These are phyloP conservation scores for Smutsia temminckii DNA, from an alignment of 2,797 vertebrate genomes.

Conservation along the genomic window DNA sequence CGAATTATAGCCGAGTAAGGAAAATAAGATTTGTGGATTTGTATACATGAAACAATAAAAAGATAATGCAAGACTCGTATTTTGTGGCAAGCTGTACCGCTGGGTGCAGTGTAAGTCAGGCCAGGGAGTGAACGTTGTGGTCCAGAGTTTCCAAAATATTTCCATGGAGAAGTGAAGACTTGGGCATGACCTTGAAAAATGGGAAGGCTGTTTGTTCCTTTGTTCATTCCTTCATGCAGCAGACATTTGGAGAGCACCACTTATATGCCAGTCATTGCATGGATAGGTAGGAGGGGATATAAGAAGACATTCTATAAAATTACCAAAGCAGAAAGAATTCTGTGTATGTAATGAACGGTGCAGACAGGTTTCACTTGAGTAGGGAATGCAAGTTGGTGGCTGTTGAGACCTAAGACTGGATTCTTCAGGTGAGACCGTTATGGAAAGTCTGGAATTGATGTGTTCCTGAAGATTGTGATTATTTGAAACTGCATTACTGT, in stretches of 20 bases:
- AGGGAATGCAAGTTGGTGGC: neutral
- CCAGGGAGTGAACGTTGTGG: neutral
- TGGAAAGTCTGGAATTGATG: neutral
- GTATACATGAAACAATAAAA: neutral
- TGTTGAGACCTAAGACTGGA: neutral
- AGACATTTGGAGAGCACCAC: neutral
- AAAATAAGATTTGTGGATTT: constrained; percentile 38
- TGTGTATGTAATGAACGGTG: neutral
- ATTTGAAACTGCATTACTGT: neutral
- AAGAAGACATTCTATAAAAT: constrained; percentile 22
- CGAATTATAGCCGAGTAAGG: neutral
- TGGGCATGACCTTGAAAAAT: neutral
- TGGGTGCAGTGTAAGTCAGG: neutral
- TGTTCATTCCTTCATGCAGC: constrained; percentile 1
- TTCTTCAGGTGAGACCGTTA: neutral
- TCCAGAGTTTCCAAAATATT: neutral
- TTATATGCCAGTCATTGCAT: neutral
- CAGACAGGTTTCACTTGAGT: neutral
- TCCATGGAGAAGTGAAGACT: neutral
- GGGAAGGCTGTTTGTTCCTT: neutral
- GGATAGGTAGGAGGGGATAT: neutral
- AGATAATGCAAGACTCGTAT: neutral
- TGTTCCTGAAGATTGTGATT: neutral
- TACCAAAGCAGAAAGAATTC: neutral
- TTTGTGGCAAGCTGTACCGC: neutral